These are phyloP conservation scores for Lepidothrix coronata DNA, from an alignment of 2,113 vertebrate species.

Conservation along the genomic window DNA sequence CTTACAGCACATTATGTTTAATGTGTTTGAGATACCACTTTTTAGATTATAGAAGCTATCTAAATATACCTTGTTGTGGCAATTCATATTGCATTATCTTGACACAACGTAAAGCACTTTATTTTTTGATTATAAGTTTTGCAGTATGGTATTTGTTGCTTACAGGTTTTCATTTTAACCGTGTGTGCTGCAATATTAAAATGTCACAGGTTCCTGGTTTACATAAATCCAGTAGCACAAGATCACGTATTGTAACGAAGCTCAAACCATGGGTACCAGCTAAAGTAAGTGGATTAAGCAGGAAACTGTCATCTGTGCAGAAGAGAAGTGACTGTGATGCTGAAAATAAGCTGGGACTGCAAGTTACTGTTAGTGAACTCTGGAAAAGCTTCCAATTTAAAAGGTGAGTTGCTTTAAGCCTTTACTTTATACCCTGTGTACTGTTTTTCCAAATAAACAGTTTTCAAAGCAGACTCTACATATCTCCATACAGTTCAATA, in stretches of 20 bases:
- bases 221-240: conserved; percentile 59
- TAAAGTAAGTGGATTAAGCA: conserved; percentile 88
- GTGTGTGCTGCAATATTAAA: not conserved
- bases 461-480: not conserved
- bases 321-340: conserved; percentile 70
- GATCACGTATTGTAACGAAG: conserved; percentile 59
- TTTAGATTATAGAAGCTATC: not conserved
- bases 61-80: not conserved
- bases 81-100: not conserved
- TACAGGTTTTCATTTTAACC: not conserved
- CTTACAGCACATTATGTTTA: not conserved
- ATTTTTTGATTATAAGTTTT: not conserved
- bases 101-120: not conserved
- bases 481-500: not conserved
- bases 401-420: conserved; percentile 73
- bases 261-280: conserved; percentile 74
- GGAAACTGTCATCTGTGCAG: conserved; percentile 53
- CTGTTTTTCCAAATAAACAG: not conserved
- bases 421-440: not conserved
- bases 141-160: not conserved
- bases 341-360: conserved; percentile 85
- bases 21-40: not conserved
- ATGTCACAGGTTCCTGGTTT: conserved; percentile 82
- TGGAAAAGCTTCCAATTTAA: conserved; percentile 92
- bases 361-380: conserved; percentile 85